Base-by-base conservation (phyloP, 2,888 invertebrate species). In the Tribolium freemani region DNA sequence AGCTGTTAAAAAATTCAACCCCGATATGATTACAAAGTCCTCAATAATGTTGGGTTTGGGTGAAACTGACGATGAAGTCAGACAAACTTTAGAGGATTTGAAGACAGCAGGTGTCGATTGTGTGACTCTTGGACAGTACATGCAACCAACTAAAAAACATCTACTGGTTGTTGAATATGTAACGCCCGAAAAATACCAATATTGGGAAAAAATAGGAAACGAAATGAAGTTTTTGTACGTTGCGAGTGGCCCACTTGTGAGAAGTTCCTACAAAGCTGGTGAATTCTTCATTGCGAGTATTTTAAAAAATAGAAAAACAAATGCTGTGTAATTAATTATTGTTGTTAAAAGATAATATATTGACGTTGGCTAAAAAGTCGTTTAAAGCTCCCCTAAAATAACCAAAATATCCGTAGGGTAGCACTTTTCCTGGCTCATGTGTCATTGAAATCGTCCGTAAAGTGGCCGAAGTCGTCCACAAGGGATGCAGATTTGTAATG, bases 91-190 rank as follows among this genome's bases (percentile, higher is more conserved):
- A 90, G 90, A 90, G 88, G 98, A 98, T 88, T 88, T 98, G 54
- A 90, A 94, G 68, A 87, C 88, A 21, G 91, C 89, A 0, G 94
- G 93, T 38, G 99, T 99, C 0, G 99, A 99, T 86, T 98, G 98
- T 84, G 86, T 99, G 0, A 99, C 99, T 0, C 88, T 99, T 3
- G 99, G 99, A 0, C 99, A 99, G 84, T 99, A 99, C 87, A 99
- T 99, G 98, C 99, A 99, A 86, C 99, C 99, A 0, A 99, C 99
- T 0, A 98, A 97, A 83, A 90, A 94, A 5, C 99, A 99, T 86
- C 88, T 99, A 21, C 96, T 95, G 88, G 94, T 98, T 4, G 78
- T 82, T 0, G 99, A 99, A 86, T 99, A 99, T 88, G 96, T 99
- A 0, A 98, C 97, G 0, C 99, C 99, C 0, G 94, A 94, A 74